phyloP scores from a whole-genome alignment of 2,888 invertebrate genomes.

The Scelioninae gen. 1 region DNA sequence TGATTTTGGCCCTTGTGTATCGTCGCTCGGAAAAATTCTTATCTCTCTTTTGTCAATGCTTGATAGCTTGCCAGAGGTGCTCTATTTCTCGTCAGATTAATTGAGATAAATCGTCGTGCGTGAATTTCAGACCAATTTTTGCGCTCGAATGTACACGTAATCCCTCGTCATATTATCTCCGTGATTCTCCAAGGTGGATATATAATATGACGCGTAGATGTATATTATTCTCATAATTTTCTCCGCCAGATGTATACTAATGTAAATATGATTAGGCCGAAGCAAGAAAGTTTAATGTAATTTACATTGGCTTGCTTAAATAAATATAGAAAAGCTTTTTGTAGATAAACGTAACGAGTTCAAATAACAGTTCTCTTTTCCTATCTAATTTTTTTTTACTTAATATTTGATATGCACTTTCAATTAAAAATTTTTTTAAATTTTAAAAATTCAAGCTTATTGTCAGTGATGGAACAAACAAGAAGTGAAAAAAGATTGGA shows the following conservation, averaged over 20 bases:
- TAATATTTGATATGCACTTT: no score
- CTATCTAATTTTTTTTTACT: no score
- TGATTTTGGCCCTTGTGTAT: constrained; percentile 41
- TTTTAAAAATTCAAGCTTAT: no score
- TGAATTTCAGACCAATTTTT: constrained; percentile 26
- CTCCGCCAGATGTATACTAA: constrained; percentile 12
- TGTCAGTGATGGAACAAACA: no score
- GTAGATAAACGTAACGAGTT: background rate
- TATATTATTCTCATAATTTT: constrained; percentile 25
- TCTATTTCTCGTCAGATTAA: constrained; percentile 38
- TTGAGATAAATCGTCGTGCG: constrained; percentile 36
- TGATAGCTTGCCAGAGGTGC: constrained; percentile 6
- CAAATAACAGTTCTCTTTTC: no score
- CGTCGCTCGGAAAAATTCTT: constrained; percentile 39
- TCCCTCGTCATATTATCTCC: constrained; percentile 21
- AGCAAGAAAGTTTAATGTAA: background rate
- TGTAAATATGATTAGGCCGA: constrained; percentile 23
- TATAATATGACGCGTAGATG: constrained; percentile 22
- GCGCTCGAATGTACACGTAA: constrained; percentile 5
- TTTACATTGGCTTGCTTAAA: background rate
- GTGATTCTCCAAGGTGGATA: constrained; percentile 18
- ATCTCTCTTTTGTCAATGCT: constrained; percentile 32
- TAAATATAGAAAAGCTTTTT: background rate
- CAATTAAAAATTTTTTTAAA: no score
- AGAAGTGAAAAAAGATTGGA: no score